These are phyloP conservation scores for Paraplagusia blochii DNA, from an alignment of 2,113 vertebrate species.

Conservation along the genomic window DNA sequence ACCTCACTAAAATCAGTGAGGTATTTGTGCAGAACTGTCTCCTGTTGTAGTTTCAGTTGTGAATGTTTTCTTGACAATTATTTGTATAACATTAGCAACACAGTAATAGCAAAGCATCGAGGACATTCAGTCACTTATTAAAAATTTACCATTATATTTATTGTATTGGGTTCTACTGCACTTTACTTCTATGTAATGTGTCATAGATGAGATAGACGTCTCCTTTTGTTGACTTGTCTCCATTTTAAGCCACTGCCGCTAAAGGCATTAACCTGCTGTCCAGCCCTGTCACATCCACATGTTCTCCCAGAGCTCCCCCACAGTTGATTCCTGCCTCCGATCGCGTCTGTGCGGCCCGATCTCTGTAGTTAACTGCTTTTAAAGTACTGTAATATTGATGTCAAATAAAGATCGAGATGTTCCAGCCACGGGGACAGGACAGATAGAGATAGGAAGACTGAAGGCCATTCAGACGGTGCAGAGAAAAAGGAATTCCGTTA, in stretches of 20 bases:
- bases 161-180: no score
- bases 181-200: no score
- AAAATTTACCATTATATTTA: no score
- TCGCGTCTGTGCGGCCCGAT: neutral
- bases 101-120: no score
- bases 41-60: no score
- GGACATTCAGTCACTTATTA: no score
- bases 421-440: constrained; percentile 18
- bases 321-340: no score
- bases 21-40: no score
- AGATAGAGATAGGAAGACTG: constrained; percentile 40
- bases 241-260: neutral
- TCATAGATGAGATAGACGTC: neutral
- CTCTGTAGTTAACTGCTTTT: neutral
- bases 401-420: constrained; percentile 37
- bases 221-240: neutral
- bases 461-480: constrained; percentile 70
- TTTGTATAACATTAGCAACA: no score
- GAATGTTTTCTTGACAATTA: no score
- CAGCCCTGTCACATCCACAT: constrained; percentile 34
- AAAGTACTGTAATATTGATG: neutral
- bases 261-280: constrained; percentile 14
- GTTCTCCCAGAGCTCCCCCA: constrained; percentile 28
- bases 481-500: constrained; percentile 78
- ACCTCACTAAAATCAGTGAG: no score